Base-by-base conservation (phyloP, 2,113 vertebrate species). In the Perognathus longimembris region DNA sequence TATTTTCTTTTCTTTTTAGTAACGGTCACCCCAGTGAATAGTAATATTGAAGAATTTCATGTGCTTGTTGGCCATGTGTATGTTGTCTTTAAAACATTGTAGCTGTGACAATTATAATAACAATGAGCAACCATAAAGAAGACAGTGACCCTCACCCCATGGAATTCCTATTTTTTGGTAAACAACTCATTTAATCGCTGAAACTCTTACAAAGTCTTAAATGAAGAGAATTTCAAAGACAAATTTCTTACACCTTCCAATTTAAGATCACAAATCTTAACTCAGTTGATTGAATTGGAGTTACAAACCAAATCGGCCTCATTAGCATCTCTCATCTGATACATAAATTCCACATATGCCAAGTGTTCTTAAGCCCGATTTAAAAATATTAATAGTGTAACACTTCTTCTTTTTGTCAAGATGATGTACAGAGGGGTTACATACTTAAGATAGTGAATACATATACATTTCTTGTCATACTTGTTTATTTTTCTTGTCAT, bases 181-280 rank as follows among this genome's bases (percentile, higher is more conserved):
- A 30, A 32, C 24, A 69, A 20, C 57, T 74, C 61, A 59, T 45
- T 50, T 59, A 38, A n/a, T 26, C 21, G 26, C 69, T 34, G 7
- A 36, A 77, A 77, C 64, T 45, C 30, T n/a, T 40, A 80, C 9
- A 45, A 45, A 40, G 10, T 88, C 89, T 95, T 88, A 73, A 93
- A 84, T 70, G 78, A 76, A 66, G 32, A 59, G 64, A 71, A 84
- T 64, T 63, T 91, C 85, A 59, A 74, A 88, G 83, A 92, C 54
- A 89, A 82, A 85, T 71, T 86, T 89, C 66, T 85, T 80, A 38
- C 9, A 63, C 20, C 22, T 93, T 85, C 76, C 85, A 83, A 40
- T 87, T 79, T 79, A 73, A 82, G 87, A 70, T 66, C 42, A 15
- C 11, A 83, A 26, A 14, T 78, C 79, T 66, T 82, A 92, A 50